Evolutionary conservation across 2,113 vertebrate genomes (phyloP), one percentile per base, ranked within the genome.

Genomic region (Taurulus bubalis): DNA sequence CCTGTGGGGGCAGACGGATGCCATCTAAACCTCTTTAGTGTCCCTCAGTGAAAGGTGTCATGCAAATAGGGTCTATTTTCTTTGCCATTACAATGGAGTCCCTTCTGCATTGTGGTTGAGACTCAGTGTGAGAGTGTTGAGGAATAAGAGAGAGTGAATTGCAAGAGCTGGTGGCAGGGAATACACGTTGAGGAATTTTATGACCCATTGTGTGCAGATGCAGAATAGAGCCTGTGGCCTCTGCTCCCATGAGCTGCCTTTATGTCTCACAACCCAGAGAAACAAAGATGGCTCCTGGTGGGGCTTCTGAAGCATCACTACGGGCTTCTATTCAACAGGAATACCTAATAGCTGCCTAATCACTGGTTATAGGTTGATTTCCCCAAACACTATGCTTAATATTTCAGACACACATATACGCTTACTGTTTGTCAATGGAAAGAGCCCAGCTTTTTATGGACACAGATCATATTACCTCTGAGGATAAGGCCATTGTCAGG

Each of bases 11-110:
- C 78, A 56, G 42, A 84, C 78, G 60, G 80, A 76, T 72, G 74
- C 82, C 80, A 84, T 89, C 82, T 75, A 78, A 91, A 88, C 82
- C 85, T 89, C 88, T 88, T 89, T 78, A 83, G 79, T 87, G 83
- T 79, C 80, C 85, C 80, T 84, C 85, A 82, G 81, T 88, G 84
- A 85, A 90, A 91, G 85, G 87, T 91, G 85, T 85, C 90, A 91
- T 90, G 91, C 88, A 93, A 90, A 93, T 94, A 72, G 67, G 72
- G 80, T 83, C 90, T 64, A 86, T 91, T 91, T 91, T 90, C 73
- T 75, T 82, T 79, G 63, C 71, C 88, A 85, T 91, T 87, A 89
- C 66, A 66, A 38, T 75, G 3, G 9, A 68, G 78, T 64, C 67
- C 49, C 82, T 77, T 74, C 65, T 67, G 58, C 26, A 63, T 70